Conservation (phyloP, 2,797 vertebrate genomes). For the Psittacula derbiana region DNA sequence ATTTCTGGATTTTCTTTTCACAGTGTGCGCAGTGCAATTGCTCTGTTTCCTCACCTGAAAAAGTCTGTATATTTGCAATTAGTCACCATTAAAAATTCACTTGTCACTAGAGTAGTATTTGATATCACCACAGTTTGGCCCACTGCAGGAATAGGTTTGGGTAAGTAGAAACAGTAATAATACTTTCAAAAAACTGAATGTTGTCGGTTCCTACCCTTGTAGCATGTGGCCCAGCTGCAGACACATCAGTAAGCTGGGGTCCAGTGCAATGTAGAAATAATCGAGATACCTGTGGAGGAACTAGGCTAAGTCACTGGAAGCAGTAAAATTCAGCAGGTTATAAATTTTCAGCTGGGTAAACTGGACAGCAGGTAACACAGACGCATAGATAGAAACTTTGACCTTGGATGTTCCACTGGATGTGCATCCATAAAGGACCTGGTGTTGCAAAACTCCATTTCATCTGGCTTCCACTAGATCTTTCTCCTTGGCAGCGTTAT, state of each 20-base stretch:
- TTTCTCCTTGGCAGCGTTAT: not conserved
- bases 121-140: not conserved
- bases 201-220: not conserved
- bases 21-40: not conserved
- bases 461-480: not conserved
- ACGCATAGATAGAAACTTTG: not conserved
- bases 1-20: not conserved
- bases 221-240: not conserved
- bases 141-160: not conserved
- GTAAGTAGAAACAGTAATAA: not conserved
- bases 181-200: not conserved
- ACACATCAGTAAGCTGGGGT: not conserved
- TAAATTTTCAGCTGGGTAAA: not conserved
- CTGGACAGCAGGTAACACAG: not conserved
- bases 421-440: not conserved
- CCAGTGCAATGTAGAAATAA: not conserved
- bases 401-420: not conserved
- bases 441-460: not conserved
- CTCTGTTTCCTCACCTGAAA: not conserved
- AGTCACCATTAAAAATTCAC: not conserved
- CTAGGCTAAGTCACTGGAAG: not conserved
- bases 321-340: not conserved
- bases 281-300: not conserved
- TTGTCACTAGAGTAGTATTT: not conserved
- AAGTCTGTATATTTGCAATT: not conserved